Conservation (phyloP, 2,888 invertebrate genomes). For the Malachius bipustulatus region DNA sequence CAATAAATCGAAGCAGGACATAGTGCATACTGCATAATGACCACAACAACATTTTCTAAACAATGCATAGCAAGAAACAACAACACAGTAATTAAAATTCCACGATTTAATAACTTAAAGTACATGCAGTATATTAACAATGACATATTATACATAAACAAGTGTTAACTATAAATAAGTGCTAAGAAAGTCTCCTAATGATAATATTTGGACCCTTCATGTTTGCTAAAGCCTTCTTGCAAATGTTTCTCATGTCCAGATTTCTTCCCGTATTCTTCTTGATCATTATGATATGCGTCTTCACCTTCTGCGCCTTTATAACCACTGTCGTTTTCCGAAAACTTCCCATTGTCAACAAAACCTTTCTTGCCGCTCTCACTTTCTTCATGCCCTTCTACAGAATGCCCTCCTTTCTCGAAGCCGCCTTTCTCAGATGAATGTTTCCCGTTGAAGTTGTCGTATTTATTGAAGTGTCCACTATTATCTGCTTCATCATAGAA, state of each 20-base stretch:
- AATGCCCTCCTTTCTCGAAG: conserved; percentile 44
- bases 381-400: conserved; percentile 42
- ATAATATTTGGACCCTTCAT: background rate
- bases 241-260: conserved; percentile 40
- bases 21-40: too few species aligned
- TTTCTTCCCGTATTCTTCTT: conserved; percentile 44
- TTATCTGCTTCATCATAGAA: conserved; percentile 63
- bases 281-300: conserved; percentile 43
- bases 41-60: too few species aligned
- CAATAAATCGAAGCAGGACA: too few species aligned
- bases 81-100: too few species aligned
- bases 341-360: conserved; percentile 42
- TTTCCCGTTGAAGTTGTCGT: conserved; percentile 44
- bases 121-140: too few species aligned
- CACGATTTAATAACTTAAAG: too few species aligned
- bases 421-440: conserved; percentile 45
- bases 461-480: conserved; percentile 52
- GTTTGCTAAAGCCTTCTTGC: conserved; percentile 20
- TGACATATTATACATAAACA: too few species aligned
- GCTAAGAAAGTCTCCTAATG: too few species aligned
- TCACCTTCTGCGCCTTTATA: conserved; percentile 46
- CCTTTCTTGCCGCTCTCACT: conserved; percentile 46
- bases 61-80: too few species aligned
- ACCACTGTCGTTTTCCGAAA: conserved; percentile 37
- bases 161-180: too few species aligned